Evolutionary conservation across 2,797 vertebrate genomes (phyloP).

Genomic region (Chiloscyllium punctatum): DNA sequence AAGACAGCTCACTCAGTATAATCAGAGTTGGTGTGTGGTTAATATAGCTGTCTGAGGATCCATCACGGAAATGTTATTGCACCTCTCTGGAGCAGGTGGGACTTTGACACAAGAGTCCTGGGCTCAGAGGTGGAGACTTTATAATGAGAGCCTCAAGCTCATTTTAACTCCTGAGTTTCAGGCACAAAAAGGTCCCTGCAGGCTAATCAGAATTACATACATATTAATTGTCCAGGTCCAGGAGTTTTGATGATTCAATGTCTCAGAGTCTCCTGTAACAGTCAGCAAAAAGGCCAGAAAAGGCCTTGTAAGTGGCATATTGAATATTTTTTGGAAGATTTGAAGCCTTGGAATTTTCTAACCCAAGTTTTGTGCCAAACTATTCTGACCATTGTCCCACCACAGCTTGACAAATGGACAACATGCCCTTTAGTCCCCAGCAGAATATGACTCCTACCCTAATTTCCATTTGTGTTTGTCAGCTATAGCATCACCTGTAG

Average conservation of each 20-base stretch:
- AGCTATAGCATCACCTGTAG: neutral
- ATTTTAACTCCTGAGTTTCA: neutral
- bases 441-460: neutral
- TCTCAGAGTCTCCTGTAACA: neutral
- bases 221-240: neutral
- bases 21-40: neutral
- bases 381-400: neutral
- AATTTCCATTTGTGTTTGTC: neutral
- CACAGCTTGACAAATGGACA: neutral
- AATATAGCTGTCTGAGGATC: neutral
- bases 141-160: too few species aligned
- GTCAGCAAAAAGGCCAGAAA: too few species aligned
- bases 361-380: neutral
- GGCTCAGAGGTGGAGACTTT: too few species aligned
- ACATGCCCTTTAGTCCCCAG: neutral
- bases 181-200: too few species aligned
- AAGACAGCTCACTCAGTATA: neutral
- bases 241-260: neutral
- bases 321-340: neutral
- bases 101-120: too few species aligned
- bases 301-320: too few species aligned
- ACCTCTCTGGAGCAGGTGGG: too few species aligned
- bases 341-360: neutral
- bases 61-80: too few species aligned
- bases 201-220: neutral